phyloP scores from a whole-genome alignment of 2,888 invertebrate species.

The Orgyia antiqua region DNA sequence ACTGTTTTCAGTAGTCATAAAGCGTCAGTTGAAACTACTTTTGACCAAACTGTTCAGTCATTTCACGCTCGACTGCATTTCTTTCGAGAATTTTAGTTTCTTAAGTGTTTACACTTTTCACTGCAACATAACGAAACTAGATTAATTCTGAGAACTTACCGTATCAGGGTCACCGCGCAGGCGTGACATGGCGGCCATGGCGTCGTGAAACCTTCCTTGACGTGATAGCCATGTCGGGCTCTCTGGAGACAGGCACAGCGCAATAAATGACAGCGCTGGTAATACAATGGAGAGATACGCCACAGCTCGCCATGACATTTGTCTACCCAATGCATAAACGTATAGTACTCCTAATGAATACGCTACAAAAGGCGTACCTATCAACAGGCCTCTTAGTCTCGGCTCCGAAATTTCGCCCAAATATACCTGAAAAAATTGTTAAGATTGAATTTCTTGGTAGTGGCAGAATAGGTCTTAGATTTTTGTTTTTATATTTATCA shows the following conservation, averaged over 20 bases:
- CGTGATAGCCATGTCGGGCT: constrained; percentile 86
- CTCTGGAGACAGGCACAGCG: constrained; percentile 84
- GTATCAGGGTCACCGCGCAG: constrained; percentile 78
- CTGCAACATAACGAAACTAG: no score
- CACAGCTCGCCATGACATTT: constrained; percentile 83
- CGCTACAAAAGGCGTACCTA: constrained; percentile 85
- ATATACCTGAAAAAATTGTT: constrained; percentile 76
- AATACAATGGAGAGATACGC: constrained; percentile 81
- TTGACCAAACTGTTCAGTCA: no score
- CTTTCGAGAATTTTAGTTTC: no score
- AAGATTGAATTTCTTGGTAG: no score
- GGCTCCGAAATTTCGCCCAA: constrained; percentile 87
- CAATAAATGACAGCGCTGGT: constrained; percentile 78
- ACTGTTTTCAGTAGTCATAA: no score
- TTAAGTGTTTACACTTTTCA: no score
- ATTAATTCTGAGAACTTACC: constrained; percentile 67
- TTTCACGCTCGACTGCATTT: no score
- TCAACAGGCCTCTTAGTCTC: constrained; percentile 81
- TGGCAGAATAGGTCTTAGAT: no score
- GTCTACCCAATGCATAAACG: constrained; percentile 84
- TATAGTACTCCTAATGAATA: constrained; percentile 86
- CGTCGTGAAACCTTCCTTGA: constrained; percentile 74
- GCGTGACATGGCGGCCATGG: constrained; percentile 78
- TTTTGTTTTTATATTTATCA: no score
- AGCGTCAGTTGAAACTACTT: no score